Evolutionary conservation across 2,797 vertebrate genomes (phyloP).

Genomic region (Eremophila alpestris): DNA sequence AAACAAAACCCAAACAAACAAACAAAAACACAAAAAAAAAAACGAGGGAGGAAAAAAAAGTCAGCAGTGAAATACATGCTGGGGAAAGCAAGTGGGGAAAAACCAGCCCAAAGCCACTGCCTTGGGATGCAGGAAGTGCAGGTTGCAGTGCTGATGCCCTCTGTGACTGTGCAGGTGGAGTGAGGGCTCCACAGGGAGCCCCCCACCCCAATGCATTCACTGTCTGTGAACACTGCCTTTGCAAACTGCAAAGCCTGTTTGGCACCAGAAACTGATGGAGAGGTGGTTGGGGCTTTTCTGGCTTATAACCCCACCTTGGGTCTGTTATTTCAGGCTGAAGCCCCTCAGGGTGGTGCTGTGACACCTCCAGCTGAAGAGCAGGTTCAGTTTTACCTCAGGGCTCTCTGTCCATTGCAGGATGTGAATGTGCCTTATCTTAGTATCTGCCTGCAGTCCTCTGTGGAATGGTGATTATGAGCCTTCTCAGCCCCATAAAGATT

Average conservation of each 20-base stretch:
- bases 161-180: rapidly evolving
- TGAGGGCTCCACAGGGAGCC: not conserved
- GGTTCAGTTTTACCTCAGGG: not conserved
- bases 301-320: not conserved
- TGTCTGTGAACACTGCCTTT: not conserved
- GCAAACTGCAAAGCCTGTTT: not conserved
- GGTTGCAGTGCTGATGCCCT: not conserved
- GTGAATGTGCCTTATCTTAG: not conserved
- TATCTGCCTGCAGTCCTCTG: not conserved
- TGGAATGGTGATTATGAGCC: not conserved
- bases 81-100: not conserved
- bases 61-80: not conserved
- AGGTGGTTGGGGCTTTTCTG: not conserved
- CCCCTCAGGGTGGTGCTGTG: not conserved
- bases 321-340: not conserved
- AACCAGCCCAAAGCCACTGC: not conserved
- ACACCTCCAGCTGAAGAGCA: not conserved
- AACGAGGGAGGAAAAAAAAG: no score
- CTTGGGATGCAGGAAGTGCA: not conserved
- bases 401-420: not conserved
- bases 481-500: not conserved
- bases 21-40: not conserved
- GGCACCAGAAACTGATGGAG: not conserved
- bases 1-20: no score
- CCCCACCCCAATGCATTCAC: not conserved